Evolutionary conservation across 1,140 invertebrate species (phyloP).

Genomic region (Chelonus insularis): DNA sequence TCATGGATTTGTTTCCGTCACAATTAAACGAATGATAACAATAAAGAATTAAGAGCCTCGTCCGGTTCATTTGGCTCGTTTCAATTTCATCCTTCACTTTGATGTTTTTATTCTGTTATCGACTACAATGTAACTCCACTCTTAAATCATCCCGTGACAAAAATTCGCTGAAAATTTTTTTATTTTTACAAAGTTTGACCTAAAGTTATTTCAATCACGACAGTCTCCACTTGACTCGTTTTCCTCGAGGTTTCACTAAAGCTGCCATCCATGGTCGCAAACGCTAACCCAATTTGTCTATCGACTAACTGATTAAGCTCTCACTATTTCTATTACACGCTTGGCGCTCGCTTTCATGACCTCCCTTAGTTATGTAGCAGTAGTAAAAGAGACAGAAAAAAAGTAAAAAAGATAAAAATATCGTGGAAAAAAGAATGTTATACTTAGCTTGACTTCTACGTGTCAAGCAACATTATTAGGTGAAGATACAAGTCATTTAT

Average conservation of each 20-base stretch:
- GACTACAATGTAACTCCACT: no score
- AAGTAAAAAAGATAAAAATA: slow-evolving; percentile 2
- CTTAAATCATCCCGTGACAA: no score
- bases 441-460: background rate
- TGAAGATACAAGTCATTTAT: slow-evolving; percentile 1
- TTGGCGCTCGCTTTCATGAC: slow-evolving; percentile 10
- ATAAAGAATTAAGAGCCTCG: background rate
- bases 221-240: slow-evolving; percentile 17
- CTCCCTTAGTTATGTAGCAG: background rate
- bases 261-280: slow-evolving; percentile 43
- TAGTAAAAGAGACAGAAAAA: slow-evolving; percentile 10
- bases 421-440: background rate
- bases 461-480: slow-evolving; percentile 11
- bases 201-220: slow-evolving; percentile 21
- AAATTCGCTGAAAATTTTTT: background rate
- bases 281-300: slow-evolving; percentile 61
- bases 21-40: slow-evolving; percentile 24
- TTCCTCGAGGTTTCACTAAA: slow-evolving; percentile 11
- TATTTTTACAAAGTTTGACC: background rate
- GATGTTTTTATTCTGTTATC: background rate
- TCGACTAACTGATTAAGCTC: slow-evolving; percentile 62
- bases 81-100: slow-evolving; percentile 2
- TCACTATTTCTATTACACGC: slow-evolving; percentile 43
- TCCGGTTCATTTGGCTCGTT: slow-evolving; percentile 9
- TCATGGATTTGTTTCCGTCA: slow-evolving; percentile 13